Percentiles rank a stretch among this genome's conserved stretches.
These are phyloP conservation scores for Zingel zingel DNA, from an alignment of 2,113 vertebrate genomes.

Conservation along the genomic window DNA sequence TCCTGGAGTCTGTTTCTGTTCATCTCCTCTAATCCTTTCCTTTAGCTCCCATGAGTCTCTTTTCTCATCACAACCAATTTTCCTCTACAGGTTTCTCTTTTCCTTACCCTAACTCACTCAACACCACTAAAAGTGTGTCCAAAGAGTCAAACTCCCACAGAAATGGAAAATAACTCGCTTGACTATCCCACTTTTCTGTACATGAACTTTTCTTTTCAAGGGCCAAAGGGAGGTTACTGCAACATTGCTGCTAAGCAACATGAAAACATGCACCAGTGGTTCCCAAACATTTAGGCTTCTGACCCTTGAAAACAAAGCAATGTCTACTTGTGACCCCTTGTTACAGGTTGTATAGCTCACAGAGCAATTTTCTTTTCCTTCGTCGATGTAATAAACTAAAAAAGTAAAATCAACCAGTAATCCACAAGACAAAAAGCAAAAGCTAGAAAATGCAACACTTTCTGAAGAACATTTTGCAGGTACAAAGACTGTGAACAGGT, in stretches of 20 bases:
- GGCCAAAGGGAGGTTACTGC: constrained; percentile 48
- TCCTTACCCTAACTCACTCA: constrained; percentile 46
- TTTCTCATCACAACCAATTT: constrained; percentile 43
- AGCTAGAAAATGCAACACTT: background rate
- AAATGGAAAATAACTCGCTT: constrained; percentile 54
- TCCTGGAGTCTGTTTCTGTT: constrained; percentile 19
- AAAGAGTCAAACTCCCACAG: constrained; percentile 61
- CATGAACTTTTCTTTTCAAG: constrained; percentile 47
- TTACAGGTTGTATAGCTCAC: background rate
- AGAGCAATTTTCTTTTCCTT: background rate
- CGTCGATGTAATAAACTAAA: background rate
- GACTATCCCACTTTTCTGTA: constrained; percentile 24
- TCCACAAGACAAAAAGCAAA: background rate
- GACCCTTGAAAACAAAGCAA: constrained; percentile 14
- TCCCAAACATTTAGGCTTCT: constrained; percentile 31
- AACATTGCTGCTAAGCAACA: constrained; percentile 68
- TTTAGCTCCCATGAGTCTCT: constrained; percentile 39
- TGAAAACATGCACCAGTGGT: constrained; percentile 34
- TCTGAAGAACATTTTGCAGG: background rate
- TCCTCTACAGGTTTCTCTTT: constrained; percentile 46
- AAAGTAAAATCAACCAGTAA: background rate
- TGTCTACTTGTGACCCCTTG: background rate
- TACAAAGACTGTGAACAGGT: background rate
- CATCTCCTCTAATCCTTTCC: constrained; percentile 31
- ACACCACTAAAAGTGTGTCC: constrained; percentile 37